Conservation (phyloP, 35 echinoderm and acorn worm genomes). For the Anneissia japonica region DNA sequence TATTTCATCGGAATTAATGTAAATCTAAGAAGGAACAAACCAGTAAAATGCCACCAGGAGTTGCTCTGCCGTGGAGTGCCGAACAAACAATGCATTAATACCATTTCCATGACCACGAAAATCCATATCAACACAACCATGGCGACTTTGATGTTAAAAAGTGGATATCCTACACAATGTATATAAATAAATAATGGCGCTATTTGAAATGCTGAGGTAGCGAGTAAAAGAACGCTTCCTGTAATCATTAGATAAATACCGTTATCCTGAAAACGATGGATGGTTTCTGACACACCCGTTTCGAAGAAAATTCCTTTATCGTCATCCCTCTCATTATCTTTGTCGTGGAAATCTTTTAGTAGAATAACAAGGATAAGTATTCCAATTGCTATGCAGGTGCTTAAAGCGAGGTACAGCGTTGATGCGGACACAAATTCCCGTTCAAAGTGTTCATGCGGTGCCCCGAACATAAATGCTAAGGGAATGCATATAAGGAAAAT, state of each 20-base stretch:
- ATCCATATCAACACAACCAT: background rate
- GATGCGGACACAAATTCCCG: background rate
- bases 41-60: background rate
- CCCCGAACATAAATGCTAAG: background rate
- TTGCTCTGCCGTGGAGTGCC: background rate
- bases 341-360: background rate
- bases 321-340: background rate
- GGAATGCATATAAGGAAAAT: background rate
- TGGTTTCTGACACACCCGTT: background rate
- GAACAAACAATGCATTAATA: background rate
- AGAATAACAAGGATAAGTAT: background rate
- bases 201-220: background rate
- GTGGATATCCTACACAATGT: background rate
- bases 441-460: background rate
- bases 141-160: background rate
- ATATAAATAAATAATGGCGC: background rate
- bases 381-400: background rate
- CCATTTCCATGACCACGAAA: background rate
- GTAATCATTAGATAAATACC: background rate
- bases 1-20: background rate
- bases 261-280: background rate
- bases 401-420: background rate
- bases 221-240: background rate
- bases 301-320: background rate
- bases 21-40: background rate